Percentiles rank a stretch among this genome's conserved stretches.
Evolutionary conservation across 2,888 invertebrate genomes (phyloP).

Genomic region (Lapara coniferarum): DNA sequence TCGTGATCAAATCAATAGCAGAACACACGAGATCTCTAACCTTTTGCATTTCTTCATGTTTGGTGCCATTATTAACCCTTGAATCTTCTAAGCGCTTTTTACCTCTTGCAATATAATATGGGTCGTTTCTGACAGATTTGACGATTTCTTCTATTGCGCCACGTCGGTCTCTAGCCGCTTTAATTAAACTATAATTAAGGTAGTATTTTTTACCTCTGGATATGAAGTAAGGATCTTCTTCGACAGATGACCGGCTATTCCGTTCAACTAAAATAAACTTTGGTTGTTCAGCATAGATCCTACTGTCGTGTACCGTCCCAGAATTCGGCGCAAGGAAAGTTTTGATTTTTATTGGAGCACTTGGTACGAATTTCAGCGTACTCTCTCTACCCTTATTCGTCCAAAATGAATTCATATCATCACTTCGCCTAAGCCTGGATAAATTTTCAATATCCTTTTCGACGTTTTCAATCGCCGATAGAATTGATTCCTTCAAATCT

Average conservation of each 20-base stretch:
- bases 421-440: conserved; percentile 51
- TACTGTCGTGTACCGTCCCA: conserved; percentile 63
- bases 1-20: conserved; percentile 57
- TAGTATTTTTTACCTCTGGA: conserved; percentile 70
- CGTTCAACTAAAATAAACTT: conserved; percentile 78
- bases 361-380: conserved; percentile 56
- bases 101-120: conserved; percentile 81
- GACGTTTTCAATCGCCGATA: conserved; percentile 55
- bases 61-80: conserved; percentile 45
- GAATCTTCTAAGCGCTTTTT: conserved; percentile 61
- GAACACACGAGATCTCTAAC: conserved; percentile 70
- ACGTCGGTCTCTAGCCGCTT: conserved; percentile 64
- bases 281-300: conserved; percentile 81
- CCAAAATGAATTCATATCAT: conserved; percentile 54
- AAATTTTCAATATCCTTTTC: conserved; percentile 59
- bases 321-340: conserved; percentile 32
- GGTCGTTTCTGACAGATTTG: conserved; percentile 76
- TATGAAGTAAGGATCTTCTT: conserved; percentile 73
- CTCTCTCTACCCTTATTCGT: conserved; percentile 56
- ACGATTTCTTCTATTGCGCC: conserved; percentile 74
- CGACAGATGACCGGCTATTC: conserved; percentile 69
- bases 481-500: conserved; percentile 55
- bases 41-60: conserved; percentile 52
- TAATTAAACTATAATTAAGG: conserved; percentile 47
- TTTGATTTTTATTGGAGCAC: conserved; percentile 41